Conservation (phyloP, 35 echinoderm and acorn worm species). For the Diadema setosum region DNA sequence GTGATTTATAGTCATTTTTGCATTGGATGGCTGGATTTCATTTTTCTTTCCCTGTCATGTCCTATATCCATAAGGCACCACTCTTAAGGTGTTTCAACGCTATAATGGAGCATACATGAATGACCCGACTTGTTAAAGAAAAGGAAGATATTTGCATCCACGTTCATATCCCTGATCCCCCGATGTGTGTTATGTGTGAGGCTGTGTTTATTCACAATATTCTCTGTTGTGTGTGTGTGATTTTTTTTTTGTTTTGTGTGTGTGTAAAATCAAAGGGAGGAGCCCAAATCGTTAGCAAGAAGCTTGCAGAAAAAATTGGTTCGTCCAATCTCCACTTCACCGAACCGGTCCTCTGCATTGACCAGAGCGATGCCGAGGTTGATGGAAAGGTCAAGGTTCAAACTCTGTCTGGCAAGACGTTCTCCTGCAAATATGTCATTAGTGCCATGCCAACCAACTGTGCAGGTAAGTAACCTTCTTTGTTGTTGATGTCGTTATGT, state of each 20-base stretch:
- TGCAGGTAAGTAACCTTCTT: conserved; percentile 60
- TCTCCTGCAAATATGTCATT: conserved; percentile 36
- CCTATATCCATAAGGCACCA: no score
- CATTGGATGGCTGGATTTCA: no score
- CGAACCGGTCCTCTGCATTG: conserved; percentile 51
- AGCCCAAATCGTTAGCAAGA: conserved; percentile 37
- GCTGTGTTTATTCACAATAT: not conserved
- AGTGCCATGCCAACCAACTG: conserved; percentile 33
- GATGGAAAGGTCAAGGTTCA: conserved; percentile 14
- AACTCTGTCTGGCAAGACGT: conserved; percentile 46
- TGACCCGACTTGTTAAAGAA: no score
- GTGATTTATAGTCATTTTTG: no score
- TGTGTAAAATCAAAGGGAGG: conserved; percentile 45
- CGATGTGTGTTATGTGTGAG: not conserved
- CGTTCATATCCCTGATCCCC: not conserved
- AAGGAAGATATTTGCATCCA: not conserved
- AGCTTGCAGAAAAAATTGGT: conserved; percentile 41
- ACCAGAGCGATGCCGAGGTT: conserved; percentile 8
- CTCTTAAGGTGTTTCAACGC: no score
- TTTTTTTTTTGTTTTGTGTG: not conserved
- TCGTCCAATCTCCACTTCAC: conserved; percentile 53
- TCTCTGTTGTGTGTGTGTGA: no score
- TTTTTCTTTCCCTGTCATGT: no score
- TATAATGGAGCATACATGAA: no score
- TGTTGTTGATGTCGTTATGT: no score